A percentile compares a stretch with the other conserved stretches of the same genome.
phyloP scores from a whole-genome alignment of 1,140 invertebrate genomes.

The Brachionus manjavacas region DNA sequence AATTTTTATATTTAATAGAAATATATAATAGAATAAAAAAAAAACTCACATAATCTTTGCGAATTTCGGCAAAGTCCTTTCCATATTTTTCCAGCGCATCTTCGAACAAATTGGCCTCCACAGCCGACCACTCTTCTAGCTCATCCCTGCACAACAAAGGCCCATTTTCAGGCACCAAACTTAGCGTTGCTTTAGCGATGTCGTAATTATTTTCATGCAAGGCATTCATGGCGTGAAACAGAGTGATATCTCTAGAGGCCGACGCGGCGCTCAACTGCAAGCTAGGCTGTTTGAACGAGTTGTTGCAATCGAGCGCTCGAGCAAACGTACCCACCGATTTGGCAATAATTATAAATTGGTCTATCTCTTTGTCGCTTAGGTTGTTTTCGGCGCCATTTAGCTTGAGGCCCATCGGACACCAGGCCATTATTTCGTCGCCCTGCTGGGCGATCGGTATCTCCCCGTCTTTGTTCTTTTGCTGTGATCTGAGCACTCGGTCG shows the following conservation, averaged over 20 bases:
- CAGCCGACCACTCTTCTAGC: constrained; percentile 99
- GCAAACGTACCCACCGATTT: constrained; percentile 96
- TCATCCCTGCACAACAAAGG: constrained; percentile 96
- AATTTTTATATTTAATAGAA: no score
- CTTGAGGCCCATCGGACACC: constrained; percentile 66
- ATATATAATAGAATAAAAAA: no score
- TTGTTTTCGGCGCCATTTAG: constrained; percentile 65
- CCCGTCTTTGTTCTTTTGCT: constrained; percentile 59
- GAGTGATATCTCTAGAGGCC: constrained; percentile 91
- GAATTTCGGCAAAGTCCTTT: constrained; percentile 97
- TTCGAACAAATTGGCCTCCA: constrained; percentile 97
- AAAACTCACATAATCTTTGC: constrained; percentile 79
- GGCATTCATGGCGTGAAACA: constrained; percentile 98
- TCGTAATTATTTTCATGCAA: constrained; percentile 87
- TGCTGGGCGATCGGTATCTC: constrained; percentile 63
- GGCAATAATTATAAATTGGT: constrained; percentile 95
- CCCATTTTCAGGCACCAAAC: constrained; percentile 83
- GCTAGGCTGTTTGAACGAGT: constrained; percentile 93
- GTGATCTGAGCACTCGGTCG: constrained; percentile 37
- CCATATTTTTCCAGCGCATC: constrained; percentile 97
- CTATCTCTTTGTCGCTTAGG: constrained; percentile 87
- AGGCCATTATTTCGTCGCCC: constrained; percentile 74
- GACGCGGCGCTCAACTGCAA: constrained; percentile 97
- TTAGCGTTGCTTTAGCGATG: constrained; percentile 80
- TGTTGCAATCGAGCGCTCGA: constrained; percentile 91